Base-by-base conservation (phyloP, 2,888 invertebrate species). In the Minunthozetes semirufus region DNA sequence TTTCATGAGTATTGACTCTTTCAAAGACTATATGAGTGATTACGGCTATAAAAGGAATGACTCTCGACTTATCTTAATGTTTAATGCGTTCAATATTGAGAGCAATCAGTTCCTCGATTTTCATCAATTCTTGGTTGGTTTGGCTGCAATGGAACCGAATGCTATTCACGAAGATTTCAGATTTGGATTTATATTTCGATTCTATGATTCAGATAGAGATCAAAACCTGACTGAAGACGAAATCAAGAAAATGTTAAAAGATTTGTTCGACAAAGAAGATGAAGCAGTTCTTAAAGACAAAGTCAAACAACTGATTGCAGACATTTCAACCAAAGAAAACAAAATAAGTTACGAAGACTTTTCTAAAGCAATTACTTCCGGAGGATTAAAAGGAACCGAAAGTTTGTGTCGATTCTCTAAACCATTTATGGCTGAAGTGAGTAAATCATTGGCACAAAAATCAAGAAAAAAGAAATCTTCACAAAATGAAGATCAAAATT, bases 301-400 rank as follows among this genome's bases (percentile, higher is more conserved):
- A 48, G 56, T 48, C 5, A 46, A 19, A 8, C 56, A 75, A 38
- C 38, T 19, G 15, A 11, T 46, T n/a, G 3, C 19, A 17, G n/a
- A 38, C 5, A 70, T 68, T 33, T 33, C 50, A 19, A 48, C 25
- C 2, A 56, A 29, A 33, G 25, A 68, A n/a, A 19, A 17, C 8
- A 19, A 33, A 33, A 33, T 74, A 1, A 22, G 15, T 33, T 19
- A 17, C 2, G 74, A 50, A 17, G 50, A 19, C 15, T 74, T 74
- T 68, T 33, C 11, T 17, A 48, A 53, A 56, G 74, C 74, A 1
- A 87, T 89, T 9, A 87, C 87, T 4, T 88, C 88, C 78, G 82
- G 88, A 19, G 87, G 87, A 73, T 86, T 90, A 68, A 84, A 89
- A 72, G 89, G 89, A 13, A 89, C 89, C 19, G 89, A 89, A 46